Conservation (phyloP, 2,888 invertebrate genomes). For the Sinotaia quadrata region DNA sequence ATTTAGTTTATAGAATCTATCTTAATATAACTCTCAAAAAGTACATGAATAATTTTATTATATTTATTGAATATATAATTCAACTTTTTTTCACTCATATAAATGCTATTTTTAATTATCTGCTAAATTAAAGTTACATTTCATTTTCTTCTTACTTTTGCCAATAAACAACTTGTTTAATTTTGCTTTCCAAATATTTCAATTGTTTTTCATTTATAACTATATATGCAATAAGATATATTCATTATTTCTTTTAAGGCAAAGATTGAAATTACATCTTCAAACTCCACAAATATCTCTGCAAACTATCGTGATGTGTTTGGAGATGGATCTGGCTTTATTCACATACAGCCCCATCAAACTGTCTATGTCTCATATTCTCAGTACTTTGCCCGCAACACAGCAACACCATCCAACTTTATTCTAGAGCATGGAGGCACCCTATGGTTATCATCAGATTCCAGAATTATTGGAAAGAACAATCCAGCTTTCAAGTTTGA, state of each 20-base stretch:
- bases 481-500: constrained; percentile 44
- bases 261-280: constrained; percentile 43
- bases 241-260: constrained; percentile 46
- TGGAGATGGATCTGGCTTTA: constrained; percentile 50
- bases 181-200: no score
- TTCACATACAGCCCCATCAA: constrained; percentile 45
- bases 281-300: constrained; percentile 31
- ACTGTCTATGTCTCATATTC: constrained; percentile 47
- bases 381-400: constrained; percentile 40
- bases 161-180: no score
- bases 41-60: no score
- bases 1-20: no score
- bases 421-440: constrained; percentile 44
- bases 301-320: constrained; percentile 48
- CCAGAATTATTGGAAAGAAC: constrained; percentile 47
- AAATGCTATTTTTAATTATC: no score
- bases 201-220: no score
- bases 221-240: no score
- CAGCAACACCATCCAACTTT: constrained; percentile 54
- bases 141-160: no score
- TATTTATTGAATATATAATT: no score
- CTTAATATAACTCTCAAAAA: no score
- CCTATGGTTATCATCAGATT: constrained; percentile 48
- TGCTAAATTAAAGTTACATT: no score
- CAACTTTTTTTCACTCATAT: no score